phyloP scores from a whole-genome alignment of 92 coral and sea anemone genomes.

The Paramuricea clavata region DNA sequence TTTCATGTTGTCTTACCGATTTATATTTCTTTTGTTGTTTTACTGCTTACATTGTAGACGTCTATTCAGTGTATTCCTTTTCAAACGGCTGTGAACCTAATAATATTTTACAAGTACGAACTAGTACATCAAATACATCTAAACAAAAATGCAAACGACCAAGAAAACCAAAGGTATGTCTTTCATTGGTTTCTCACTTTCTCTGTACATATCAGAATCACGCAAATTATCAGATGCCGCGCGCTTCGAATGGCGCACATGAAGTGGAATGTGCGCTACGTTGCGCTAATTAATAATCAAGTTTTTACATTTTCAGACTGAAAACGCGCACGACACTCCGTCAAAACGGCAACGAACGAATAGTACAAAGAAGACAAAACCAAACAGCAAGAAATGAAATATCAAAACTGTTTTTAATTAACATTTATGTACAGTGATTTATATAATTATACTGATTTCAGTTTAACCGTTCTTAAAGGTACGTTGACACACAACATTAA shows the following conservation, averaged over 20 bases:
- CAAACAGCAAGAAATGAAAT: constrained; percentile 35
- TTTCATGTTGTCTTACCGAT: no score
- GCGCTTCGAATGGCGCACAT: neutral
- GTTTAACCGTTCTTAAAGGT: neutral
- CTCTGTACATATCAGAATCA: no score
- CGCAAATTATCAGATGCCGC: neutral
- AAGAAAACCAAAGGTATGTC: constrained; percentile 32
- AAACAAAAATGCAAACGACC: constrained; percentile 25
- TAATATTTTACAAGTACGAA: neutral
- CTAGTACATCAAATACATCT: neutral
- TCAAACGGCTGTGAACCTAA: constrained; percentile 2
- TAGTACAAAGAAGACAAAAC: constrained; percentile 8
- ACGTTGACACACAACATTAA: no score
- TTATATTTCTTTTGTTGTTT: no score
- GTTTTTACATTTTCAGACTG: neutral
- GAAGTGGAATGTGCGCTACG: neutral
- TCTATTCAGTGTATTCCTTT: constrained; percentile 3
- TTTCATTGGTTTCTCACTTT: neutral
- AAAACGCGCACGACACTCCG: constrained; percentile 6
- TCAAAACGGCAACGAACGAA: constrained; percentile 17
- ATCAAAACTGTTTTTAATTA: constrained; percentile 6
- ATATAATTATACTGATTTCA: neutral
- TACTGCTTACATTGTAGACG: constrained; percentile 5
- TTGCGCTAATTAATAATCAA: neutral
- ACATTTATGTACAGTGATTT: constrained; percentile 9